Percentiles rank a stretch among this genome's conserved stretches.
phyloP scores from a whole-genome alignment of 2,113 vertebrate genomes.

The Plectropomus leopardus region DNA sequence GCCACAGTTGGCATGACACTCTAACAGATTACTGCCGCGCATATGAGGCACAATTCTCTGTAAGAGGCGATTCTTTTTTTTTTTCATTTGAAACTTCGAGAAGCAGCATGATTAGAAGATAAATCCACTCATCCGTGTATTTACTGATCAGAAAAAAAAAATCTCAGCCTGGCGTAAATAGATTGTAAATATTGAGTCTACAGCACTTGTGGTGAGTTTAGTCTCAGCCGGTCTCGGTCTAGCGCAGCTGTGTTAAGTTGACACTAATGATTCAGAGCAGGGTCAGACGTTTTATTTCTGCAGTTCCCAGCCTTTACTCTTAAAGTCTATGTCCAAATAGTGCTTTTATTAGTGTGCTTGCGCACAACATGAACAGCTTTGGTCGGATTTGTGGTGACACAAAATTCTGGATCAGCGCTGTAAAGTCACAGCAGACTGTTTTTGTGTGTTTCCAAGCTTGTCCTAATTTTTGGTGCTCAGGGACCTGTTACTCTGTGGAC shows the following conservation, averaged over 20 bases:
- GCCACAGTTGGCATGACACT: slow-evolving; percentile 40
- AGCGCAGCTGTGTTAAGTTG: slow-evolving; percentile 54
- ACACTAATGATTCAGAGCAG: slow-evolving; percentile 40
- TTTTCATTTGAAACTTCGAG: slow-evolving; percentile 10
- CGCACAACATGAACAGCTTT: slow-evolving; percentile 3
- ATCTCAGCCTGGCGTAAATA: slow-evolving; percentile 49
- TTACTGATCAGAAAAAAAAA: slow-evolving; percentile 13
- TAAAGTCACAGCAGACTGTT: slow-evolving; percentile 1
- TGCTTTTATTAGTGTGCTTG: background rate
- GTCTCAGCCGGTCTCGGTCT: slow-evolving; percentile 18
- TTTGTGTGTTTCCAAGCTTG: background rate
- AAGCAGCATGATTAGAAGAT: slow-evolving; percentile 9
- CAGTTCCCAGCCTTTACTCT: slow-evolving; percentile 8
- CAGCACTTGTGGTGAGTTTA: slow-evolving; percentile 52
- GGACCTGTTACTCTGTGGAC: background rate
- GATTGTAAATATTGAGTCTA: slow-evolving; percentile 73
- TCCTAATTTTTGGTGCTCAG: background rate
- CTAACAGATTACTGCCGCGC: background rate
- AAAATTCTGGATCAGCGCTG: background rate
- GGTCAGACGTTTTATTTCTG: slow-evolving; percentile 14
- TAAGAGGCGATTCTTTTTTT: slow-evolving; percentile 2
- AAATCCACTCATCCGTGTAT: slow-evolving; percentile 30
- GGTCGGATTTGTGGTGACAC: background rate
- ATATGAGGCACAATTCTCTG: background rate
- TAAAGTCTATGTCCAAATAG: slow-evolving; percentile 12